Conservation (phyloP, 2,113 vertebrate genomes). For the Sorex araneus region DNA sequence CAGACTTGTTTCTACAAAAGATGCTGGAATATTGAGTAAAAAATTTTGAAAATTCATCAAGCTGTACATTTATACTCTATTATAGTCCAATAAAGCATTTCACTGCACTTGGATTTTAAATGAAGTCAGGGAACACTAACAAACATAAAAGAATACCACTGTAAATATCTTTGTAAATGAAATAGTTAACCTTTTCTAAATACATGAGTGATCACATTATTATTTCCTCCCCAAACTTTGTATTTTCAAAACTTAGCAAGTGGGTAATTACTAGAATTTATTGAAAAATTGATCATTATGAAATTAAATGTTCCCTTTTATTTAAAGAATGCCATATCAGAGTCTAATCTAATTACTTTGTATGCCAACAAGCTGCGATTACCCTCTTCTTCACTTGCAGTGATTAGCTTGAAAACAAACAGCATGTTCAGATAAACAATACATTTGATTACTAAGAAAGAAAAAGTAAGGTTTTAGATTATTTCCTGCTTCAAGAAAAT, state of each 20-base stretch:
- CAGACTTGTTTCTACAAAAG: not conserved
- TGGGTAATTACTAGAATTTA: conserved; percentile 3
- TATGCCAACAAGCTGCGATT: not conserved
- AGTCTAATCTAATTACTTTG: conserved; percentile 21
- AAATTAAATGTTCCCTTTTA: conserved; percentile 14
- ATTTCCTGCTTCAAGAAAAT: conserved; percentile 48
- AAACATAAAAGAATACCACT: not conserved
- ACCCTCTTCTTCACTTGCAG: conserved; percentile 8
- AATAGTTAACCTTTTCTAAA: conserved; percentile 50
- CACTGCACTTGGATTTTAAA: conserved; percentile 18
- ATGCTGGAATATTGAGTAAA: conserved; percentile 48
- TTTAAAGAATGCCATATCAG: conserved; percentile 22
- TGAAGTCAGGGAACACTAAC: conserved; percentile 1
- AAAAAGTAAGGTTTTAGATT: not conserved
- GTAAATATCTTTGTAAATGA: conserved; percentile 2
- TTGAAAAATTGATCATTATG: conserved; percentile 25
- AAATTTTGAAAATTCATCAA: conserved; percentile 39
- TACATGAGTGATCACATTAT: not conserved
- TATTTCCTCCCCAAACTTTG: not conserved
- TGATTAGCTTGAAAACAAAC: conserved; percentile 36
- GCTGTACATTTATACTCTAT: not conserved
- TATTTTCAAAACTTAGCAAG: not conserved
- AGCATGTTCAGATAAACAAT: conserved; percentile 46
- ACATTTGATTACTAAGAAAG: conserved; percentile 61
- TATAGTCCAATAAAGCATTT: not conserved